Conservation (phyloP, 2,113 vertebrate species). For the Nibea coibor region DNA sequence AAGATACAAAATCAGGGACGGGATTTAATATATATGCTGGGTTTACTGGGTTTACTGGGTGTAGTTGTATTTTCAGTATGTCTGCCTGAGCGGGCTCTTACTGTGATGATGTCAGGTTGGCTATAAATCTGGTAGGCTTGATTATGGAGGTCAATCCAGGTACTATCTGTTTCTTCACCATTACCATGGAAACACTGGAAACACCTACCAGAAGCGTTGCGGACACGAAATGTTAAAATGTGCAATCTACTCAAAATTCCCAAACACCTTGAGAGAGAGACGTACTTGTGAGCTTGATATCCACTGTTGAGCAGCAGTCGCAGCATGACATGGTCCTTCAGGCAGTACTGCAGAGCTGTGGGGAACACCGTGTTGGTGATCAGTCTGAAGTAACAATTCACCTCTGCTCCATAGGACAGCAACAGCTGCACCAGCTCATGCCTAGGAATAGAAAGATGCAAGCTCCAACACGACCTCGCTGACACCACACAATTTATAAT, state of each 20-base stretch:
- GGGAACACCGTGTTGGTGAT: constrained; percentile 88
- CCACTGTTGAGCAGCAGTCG: constrained; percentile 89
- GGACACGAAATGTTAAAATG: neutral
- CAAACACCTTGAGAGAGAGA: neutral
- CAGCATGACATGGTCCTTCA: constrained; percentile 88
- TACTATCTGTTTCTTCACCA: constrained; percentile 80
- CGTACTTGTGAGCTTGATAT: constrained; percentile 82
- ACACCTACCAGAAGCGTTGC: constrained; percentile 75
- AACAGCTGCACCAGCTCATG: constrained; percentile 87
- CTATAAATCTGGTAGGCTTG: constrained; percentile 61
- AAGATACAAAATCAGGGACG: neutral
- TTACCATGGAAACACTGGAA: constrained; percentile 89
- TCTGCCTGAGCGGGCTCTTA: constrained; percentile 40
- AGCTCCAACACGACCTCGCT: neutral
- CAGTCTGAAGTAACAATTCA: constrained; percentile 90
- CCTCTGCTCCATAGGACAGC: constrained; percentile 85
- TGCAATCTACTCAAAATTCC: no score
- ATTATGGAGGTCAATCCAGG: constrained; percentile 77
- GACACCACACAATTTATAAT: neutral
- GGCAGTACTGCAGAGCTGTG: constrained; percentile 88
- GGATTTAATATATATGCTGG: neutral
- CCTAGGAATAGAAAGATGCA: constrained; percentile 51
- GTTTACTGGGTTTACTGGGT: neutral
- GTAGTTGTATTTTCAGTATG: neutral
- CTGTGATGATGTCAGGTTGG: constrained; percentile 61